phyloP scores from a whole-genome alignment of 2,113 vertebrate species.

The Chelonoidis abingdonii region DNA sequence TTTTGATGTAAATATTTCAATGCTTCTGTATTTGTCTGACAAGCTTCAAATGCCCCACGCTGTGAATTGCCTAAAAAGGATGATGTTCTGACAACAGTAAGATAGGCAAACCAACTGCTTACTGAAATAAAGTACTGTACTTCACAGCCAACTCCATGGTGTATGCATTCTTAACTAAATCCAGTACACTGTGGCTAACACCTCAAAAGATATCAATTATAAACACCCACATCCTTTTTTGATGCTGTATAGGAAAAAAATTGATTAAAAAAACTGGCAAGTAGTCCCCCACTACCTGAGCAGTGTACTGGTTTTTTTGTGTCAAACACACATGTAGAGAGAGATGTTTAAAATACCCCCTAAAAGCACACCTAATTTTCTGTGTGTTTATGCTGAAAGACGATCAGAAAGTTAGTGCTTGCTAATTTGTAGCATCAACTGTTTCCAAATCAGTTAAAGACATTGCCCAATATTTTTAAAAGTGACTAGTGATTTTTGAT shows the following conservation, averaged over 20 bases:
- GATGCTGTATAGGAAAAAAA: not conserved
- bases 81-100: accelerated
- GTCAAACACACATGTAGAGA: not conserved
- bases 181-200: slow-evolving; percentile 36
- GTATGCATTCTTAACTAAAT: not conserved
- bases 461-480: not conserved
- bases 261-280: accelerated
- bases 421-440: not conserved
- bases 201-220: slow-evolving; percentile 27
- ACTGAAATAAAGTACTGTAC: not conserved
- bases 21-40: not conserved
- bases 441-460: not conserved
- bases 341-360: not conserved
- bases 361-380: slow-evolving; percentile 36
- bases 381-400: slow-evolving; percentile 43
- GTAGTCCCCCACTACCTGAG: not conserved
- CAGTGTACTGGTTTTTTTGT: not conserved
- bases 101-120: accelerated
- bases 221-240: not conserved
- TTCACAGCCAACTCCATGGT: not conserved
- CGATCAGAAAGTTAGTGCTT: slow-evolving; percentile 59
- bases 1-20: not conserved
- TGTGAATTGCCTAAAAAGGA: not conserved
- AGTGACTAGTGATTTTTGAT: not conserved
- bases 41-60: not conserved